phyloP scores from a whole-genome alignment of 2,113 vertebrate genomes.

The Mirza zaza region DNA sequence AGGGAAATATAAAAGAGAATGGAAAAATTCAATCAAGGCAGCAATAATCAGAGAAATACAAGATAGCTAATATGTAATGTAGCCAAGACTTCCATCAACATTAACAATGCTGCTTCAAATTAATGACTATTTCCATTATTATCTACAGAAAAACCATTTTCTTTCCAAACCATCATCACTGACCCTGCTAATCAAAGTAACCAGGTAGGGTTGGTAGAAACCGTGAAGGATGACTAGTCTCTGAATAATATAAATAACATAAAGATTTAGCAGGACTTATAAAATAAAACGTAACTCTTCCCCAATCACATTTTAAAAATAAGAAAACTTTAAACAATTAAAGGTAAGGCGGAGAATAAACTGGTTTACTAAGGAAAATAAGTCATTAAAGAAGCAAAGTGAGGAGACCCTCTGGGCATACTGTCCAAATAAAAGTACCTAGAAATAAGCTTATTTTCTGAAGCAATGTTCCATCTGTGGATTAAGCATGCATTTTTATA shows the following conservation, averaged over 20 bases:
- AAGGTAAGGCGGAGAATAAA: background rate
- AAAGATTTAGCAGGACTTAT: background rate
- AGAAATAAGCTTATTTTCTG: background rate
- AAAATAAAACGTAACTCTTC: background rate
- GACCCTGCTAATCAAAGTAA: background rate
- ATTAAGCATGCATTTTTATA: background rate
- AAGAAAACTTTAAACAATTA: background rate
- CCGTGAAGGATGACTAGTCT: background rate
- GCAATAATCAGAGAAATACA: background rate
- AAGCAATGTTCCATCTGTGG: background rate
- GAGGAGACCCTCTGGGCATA: background rate
- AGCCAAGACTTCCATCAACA: background rate
- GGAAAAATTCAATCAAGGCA: background rate
- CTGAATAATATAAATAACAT: background rate
- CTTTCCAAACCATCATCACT: background rate
- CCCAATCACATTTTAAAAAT: background rate
- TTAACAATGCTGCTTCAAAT: constrained; percentile 31
- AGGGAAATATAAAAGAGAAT: background rate
- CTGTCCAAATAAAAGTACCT: background rate
- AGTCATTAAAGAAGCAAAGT: background rate
- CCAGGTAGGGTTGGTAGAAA: background rate
- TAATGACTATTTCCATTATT: background rate
- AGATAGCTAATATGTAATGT: background rate
- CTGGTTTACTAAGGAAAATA: constrained; percentile 7
- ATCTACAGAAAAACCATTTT: background rate